phyloP scores from a whole-genome alignment of 2,888 invertebrate genomes.

The Diogma glabrata region DNA sequence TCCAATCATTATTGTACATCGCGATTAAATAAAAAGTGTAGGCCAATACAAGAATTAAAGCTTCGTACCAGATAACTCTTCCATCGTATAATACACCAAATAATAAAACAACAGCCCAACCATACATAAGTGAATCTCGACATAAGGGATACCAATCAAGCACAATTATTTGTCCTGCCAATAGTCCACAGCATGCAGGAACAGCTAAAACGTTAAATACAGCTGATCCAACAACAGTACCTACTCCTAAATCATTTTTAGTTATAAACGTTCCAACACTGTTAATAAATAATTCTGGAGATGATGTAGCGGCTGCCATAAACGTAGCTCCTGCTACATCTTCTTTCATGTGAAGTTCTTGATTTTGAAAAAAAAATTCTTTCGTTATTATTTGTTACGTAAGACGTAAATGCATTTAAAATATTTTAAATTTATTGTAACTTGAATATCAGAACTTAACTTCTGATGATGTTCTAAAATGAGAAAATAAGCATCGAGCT shows the following conservation, averaged over 20 bases:
- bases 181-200: conserved; percentile 59
- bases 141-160: conserved; percentile 70
- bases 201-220: conserved; percentile 69
- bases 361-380: too few relatives aligned
- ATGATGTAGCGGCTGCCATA: conserved; percentile 82
- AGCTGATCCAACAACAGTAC: conserved; percentile 65
- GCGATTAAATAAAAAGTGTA: conserved; percentile 64
- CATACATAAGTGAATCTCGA: conserved; percentile 62
- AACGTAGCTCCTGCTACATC: conserved; percentile 84
- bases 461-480: too few relatives aligned
- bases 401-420: too few relatives aligned
- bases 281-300: conserved; percentile 78
- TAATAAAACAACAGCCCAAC: conserved; percentile 52
- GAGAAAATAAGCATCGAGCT: too few relatives aligned
- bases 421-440: too few relatives aligned
- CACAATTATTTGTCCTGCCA: conserved; percentile 49
- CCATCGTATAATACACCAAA: conserved; percentile 59
- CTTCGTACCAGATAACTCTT: conserved; percentile 64
- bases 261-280: conserved; percentile 71
- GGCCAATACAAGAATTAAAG: conserved; percentile 52
- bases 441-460: too few relatives aligned
- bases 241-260: conserved; percentile 63
- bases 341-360: conserved; percentile 51
- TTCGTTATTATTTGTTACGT: too few relatives aligned
- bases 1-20: conserved; percentile 53